Base-by-base conservation (phyloP, 2,888 invertebrate genomes). In the Gerris lacustris region DNA sequence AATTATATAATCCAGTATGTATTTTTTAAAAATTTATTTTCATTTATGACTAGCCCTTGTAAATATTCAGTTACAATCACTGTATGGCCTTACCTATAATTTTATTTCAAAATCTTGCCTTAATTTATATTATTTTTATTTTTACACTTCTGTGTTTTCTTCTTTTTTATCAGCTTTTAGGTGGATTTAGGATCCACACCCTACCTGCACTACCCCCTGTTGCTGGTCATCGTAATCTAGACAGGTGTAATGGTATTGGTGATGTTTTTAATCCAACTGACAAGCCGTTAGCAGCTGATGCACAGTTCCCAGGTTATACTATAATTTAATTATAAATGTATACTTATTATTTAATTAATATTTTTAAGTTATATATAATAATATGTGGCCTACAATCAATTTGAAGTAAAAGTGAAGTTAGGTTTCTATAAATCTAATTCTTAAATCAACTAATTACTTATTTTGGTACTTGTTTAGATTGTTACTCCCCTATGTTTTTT, bases 191-290 rank as follows among this genome's bases (percentile, higher is more conserved):
- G 79, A 86, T 92, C 74, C 87, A 87, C 76, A 87, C 87, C 69
- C 80, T 92, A 73, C 92, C 92, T 0, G 86, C 87, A 0, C 81
- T 84, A 74, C 86, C 87, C 0, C 79, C 83, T 1, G 82, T 82
- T 74, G 79, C 82, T 9, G 80, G 83, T 2, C 79, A 81, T 76
- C 81, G 79, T 74, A 83, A 76, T 74, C 77, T 81, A 73, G 80
- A 83, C 76, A 77, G 83, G 76, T 94, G 94, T 77, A 82, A 86
- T 63, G 87, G 87, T 0, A 89, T 90, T 0, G 91, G 90, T 7
- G 83, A 82, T 2, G 82, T 92, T 63, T 94, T 87, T 78, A 93
- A 96, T 82, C 96, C 96, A 0, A 84, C 80, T 72, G 77, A 78
- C 69, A 80, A 76, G 73, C 73, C 73, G n/a, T 72, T 74, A 43